Base-by-base conservation (phyloP, 2,797 vertebrate species). In the Botia almorhae region DNA sequence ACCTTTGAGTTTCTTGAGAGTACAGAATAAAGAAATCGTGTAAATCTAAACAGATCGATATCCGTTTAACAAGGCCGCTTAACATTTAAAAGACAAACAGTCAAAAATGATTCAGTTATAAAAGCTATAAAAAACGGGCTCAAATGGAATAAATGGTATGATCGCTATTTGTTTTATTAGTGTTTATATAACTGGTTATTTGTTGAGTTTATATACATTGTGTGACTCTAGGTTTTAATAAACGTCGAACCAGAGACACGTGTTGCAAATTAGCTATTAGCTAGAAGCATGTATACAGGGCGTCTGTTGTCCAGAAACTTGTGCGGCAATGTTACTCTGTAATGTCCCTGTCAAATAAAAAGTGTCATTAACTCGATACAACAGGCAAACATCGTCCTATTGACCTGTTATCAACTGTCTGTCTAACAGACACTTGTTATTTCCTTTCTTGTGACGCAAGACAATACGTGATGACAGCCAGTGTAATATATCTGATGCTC, bases 401-500 rank as follows among this genome's bases (percentile, higher is more conserved):
- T 48, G 60, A 39, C 39, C 29, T 17, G 33, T 64, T 51, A 23
- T 76, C 17, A 55, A 65, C 14, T 48, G 65, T 51, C 58, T 69
- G 53, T 78, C 39, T 21, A 6, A 7, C 11, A 26, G 50, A 71
- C 39, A 26, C 8, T 29, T 78, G 7, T 50, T 68, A 68, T 61
- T 69, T 63, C 16, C 16, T 33, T 19, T 61, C n/a, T 12, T 21
- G n/a, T 78, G 56, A 70, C 13, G 26, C 76, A 51, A 70, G 46
- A 63, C 55, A 53, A 16, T 19, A 19, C 6, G 43, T 53, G 68
- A 71, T 50, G 67, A 78, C 56, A 78, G 26, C 6, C 39, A 33
- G 7, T 70, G 76, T 61, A 78, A 70, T 63, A 78, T 78, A 21
- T 43, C 67, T 72, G 63, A 83, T 36, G 26, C 39, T 81, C 19